A percentile compares a stretch with the other conserved stretches of the same genome.
Evolutionary conservation across 1,140 invertebrate species (phyloP).

Genomic region (Aphaenogaster ashmeadi): DNA sequence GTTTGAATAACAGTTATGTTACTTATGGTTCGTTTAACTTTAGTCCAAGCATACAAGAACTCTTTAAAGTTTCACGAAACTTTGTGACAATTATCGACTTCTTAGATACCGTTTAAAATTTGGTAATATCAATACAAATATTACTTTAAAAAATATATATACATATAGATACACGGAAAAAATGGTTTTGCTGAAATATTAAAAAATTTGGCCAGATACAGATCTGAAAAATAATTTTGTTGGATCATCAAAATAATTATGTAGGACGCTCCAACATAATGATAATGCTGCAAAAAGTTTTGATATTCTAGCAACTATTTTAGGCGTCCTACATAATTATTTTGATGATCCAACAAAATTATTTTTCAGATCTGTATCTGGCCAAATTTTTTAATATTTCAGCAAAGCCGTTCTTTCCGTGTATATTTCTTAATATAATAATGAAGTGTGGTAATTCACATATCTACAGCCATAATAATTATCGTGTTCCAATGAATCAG

Average conservation of each 20-base stretch:
- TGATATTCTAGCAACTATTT: no score
- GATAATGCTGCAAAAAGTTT: no score
- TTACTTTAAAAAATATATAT: neutral
- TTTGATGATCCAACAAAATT: no score
- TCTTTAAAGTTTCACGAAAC: neutral
- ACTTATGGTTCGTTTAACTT: slow-evolving; percentile 40
- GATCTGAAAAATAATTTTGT: no score
- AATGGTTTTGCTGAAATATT: no score
- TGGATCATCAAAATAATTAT: no score
- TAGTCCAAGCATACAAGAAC: neutral
- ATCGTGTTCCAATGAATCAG: neutral
- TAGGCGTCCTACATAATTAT: no score
- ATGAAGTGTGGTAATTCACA: neutral
- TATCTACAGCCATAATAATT: neutral
- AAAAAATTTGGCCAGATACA: no score
- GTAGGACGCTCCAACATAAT: no score
- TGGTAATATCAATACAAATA: neutral
- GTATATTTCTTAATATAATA: neutral
- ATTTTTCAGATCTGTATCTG: no score
- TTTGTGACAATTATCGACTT: slow-evolving; percentile 8
- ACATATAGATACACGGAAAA: neutral
- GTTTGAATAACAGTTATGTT: slow-evolving; percentile 37
- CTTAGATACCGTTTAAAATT: neutral
- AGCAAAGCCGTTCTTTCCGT: no score
- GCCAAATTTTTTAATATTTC: no score